These are phyloP conservation scores for Labeo calbasu DNA, from an alignment of 2,797 vertebrate genomes.

Conservation along the genomic window DNA sequence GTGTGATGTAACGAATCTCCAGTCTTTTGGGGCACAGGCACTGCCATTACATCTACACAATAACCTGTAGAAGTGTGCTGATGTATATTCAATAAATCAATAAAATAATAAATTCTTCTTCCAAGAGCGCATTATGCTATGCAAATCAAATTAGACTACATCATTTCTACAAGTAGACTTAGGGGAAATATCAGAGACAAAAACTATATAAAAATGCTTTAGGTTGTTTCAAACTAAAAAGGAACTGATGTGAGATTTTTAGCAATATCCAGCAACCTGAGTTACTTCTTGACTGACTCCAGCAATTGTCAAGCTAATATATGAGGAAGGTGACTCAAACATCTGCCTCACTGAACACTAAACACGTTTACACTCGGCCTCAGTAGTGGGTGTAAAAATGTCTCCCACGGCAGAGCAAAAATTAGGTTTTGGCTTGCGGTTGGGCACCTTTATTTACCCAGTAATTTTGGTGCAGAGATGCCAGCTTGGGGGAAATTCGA, in stretches of 20 bases:
- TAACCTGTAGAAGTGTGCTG: slow-evolving; percentile 17
- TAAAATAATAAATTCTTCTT: not conserved
- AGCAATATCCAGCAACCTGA: not conserved
- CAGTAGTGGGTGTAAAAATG: slow-evolving; percentile 26
- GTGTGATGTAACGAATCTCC: slow-evolving; percentile 40
- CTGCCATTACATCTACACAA: slow-evolving; percentile 29
- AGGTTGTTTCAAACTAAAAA: not conserved
- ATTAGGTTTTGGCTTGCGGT: slow-evolving; percentile 44
- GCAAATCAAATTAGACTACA: not conserved
- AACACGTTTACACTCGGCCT: slow-evolving; percentile 36
- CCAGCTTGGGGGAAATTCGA: slow-evolving; percentile 40
- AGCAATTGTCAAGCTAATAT: slow-evolving; percentile 27
- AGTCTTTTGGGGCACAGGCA: slow-evolving; percentile 40
- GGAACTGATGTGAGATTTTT: not conserved
- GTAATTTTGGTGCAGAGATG: slow-evolving; percentile 51
- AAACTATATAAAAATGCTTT: not conserved
- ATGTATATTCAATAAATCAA: not conserved
- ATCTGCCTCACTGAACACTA: slow-evolving; percentile 48
- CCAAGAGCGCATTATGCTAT: not conserved
- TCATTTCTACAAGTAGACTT: not conserved
- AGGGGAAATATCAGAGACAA: not conserved
- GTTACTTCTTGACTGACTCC: slow-evolving; percentile 5
- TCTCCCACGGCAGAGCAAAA: slow-evolving; percentile 46
- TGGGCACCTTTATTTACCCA: slow-evolving; percentile 55
- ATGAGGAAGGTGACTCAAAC: slow-evolving; percentile 37